phyloP scores from a whole-genome alignment of 1,140 invertebrate genomes.

The Pollicipes pollicipes region DNA sequence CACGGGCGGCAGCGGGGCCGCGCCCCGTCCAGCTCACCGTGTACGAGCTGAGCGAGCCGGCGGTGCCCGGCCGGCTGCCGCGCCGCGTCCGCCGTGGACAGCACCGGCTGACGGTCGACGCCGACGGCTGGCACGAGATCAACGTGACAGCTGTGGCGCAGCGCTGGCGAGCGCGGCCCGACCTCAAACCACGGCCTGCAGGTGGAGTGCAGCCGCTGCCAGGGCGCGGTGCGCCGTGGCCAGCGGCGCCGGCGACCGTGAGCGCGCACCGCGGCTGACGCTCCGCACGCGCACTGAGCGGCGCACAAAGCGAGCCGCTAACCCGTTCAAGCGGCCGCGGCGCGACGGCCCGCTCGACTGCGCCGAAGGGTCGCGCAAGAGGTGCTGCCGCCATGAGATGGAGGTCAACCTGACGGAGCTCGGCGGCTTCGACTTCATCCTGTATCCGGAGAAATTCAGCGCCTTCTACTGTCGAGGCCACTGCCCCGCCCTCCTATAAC shows the following conservation, averaged over 20 bases:
- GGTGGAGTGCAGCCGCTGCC: constrained; percentile 30
- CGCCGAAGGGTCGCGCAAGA: constrained; percentile 3
- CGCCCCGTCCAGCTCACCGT: not conserved
- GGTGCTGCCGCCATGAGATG: constrained; percentile 45
- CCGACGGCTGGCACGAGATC: constrained; percentile 33
- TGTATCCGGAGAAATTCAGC: constrained; percentile 49
- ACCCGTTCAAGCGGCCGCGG: not conserved
- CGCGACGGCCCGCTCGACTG: constrained; percentile 3
- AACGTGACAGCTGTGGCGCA: constrained; percentile 34
- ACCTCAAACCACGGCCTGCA: constrained; percentile 32
- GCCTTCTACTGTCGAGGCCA: constrained; percentile 51
- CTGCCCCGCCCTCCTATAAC: constrained; percentile 44
- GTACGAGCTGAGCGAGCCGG: not conserved
- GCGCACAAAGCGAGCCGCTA: constrained; percentile 4
- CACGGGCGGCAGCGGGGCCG: too few relatives aligned
- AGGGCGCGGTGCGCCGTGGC: constrained; percentile 11
- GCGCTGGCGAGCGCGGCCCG: constrained; percentile 28
- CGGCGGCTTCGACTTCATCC: constrained; percentile 45
- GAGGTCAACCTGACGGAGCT: constrained; percentile 45
- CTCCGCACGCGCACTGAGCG: constrained; percentile 6
- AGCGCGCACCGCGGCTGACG: constrained; percentile 9
- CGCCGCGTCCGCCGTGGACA: not conserved
- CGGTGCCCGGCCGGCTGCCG: too few relatives aligned
- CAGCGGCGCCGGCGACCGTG: constrained; percentile 4
- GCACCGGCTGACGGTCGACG: constrained; percentile 1